phyloP scores from a whole-genome alignment of 1,140 invertebrate species.

The Brachionus asplanchnoidis region DNA sequence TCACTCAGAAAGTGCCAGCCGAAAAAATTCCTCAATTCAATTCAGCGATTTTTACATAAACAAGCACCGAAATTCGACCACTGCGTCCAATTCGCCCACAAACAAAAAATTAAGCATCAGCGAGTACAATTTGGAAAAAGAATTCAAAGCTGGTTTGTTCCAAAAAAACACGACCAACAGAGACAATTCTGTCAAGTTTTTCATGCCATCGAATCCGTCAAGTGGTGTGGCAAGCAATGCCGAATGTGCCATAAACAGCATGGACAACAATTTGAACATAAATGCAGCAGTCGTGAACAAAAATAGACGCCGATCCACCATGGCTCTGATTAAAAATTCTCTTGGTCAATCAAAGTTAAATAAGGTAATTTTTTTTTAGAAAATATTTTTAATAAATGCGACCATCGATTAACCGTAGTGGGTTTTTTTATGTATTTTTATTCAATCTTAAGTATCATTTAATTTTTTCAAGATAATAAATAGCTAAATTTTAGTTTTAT shows the following conservation, averaged over 20 bases:
- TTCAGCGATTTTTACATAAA: slow-evolving; percentile 10
- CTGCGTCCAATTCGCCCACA: background rate
- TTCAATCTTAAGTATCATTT: no score
- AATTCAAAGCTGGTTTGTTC: background rate
- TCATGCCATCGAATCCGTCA: slow-evolving; percentile 13
- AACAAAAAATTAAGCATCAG: slow-evolving; percentile 28
- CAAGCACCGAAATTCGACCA: background rate
- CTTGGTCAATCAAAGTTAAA: slow-evolving; percentile 21
- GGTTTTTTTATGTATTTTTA: no score
- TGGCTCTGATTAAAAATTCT: slow-evolving; percentile 15
- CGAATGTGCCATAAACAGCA: background rate
- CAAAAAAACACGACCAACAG: background rate
- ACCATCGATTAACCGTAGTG: no score
- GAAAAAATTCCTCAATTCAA: slow-evolving; percentile 20
- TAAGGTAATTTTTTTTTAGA: background rate
- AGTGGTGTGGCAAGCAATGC: background rate
- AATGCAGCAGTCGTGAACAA: background rate
- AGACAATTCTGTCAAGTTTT: slow-evolving; percentile 26
- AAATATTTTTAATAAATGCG: background rate
- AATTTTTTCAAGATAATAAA: no score
- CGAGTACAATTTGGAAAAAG: slow-evolving; percentile 25
- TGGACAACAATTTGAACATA: slow-evolving; percentile 10
- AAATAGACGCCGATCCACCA: slow-evolving; percentile 18
- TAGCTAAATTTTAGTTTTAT: no score
- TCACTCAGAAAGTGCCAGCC: background rate